These are phyloP conservation scores for Drosophila bocqueti DNA, from an alignment of 1,140 invertebrate genomes.

Conservation along the genomic window DNA sequence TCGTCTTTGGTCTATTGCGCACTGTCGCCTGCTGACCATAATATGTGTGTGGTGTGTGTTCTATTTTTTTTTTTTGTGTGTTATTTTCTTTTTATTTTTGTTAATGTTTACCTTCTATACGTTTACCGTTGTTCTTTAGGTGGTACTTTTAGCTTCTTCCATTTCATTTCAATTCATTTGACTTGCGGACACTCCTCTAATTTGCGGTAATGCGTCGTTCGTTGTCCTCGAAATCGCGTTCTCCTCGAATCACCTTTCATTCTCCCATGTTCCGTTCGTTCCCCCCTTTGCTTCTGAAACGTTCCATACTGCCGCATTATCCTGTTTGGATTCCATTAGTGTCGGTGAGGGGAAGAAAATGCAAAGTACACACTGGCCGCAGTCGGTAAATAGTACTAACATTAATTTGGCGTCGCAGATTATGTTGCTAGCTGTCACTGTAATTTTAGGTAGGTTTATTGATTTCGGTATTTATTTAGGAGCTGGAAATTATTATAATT, in stretches of 20 bases:
- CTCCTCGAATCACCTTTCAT: conserved; percentile 4
- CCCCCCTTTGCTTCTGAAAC: background rate
- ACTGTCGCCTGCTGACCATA: conserved; percentile 43
- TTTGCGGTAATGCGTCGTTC: conserved; percentile 56
- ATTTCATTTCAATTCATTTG: conserved; percentile 48
- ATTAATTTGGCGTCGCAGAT: background rate
- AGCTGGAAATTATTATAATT: background rate
- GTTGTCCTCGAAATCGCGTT: conserved; percentile 13
- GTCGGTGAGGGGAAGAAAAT: background rate
- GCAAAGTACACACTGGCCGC: conserved; percentile 2
- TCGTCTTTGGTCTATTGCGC: conserved; percentile 48
- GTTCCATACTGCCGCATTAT: conserved; percentile 2
- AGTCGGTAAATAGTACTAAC: conserved; percentile 24
- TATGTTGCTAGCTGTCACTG: background rate
- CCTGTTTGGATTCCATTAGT: conserved; percentile 9
- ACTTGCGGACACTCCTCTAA: conserved; percentile 57
- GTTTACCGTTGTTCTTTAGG: conserved; percentile 32
- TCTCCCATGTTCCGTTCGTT: background rate
- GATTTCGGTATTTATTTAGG: background rate
- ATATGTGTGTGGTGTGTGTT: conserved; percentile 8
- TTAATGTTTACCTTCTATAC: conserved; percentile 33
- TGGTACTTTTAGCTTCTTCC: conserved; percentile 19
- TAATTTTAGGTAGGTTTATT: background rate
- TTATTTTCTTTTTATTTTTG: conserved; percentile 1
- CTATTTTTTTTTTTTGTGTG: background rate